A percentile compares a stretch with the other conserved stretches of the same genome.
These are phyloP conservation scores for Melanotaenia boesemani DNA, from an alignment of 2,797 vertebrate species.

Conservation along the genomic window DNA sequence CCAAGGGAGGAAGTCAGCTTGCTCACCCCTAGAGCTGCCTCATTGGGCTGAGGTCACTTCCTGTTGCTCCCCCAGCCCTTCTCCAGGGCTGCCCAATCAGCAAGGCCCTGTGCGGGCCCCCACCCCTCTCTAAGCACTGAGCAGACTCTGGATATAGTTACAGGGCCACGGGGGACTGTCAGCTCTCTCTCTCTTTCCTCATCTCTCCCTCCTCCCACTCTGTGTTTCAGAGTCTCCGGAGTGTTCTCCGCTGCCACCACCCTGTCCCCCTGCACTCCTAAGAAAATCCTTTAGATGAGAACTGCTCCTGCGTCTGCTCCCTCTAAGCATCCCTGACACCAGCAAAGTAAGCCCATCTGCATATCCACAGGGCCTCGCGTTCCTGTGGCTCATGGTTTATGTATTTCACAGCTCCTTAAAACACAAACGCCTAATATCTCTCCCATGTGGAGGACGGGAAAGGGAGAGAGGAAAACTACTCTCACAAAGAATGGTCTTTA, in stretches of 20 bases:
- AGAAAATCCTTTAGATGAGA: conserved; percentile 94
- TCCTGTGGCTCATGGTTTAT: conserved; percentile 99
- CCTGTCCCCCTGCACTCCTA: conserved; percentile 86
- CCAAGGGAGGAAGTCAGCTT: conserved; percentile 95
- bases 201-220: conserved; percentile 62
- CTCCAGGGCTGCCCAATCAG: conserved; percentile 94
- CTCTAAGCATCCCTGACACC: conserved; percentile 96
- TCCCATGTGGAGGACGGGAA: conserved; percentile 89
- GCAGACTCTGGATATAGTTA: conserved; percentile 97
- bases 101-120: conserved; percentile 85
- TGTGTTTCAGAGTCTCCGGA: conserved; percentile 77
- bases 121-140: conserved; percentile 84
- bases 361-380: conserved; percentile 97
- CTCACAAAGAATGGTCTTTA: conserved; percentile 73
- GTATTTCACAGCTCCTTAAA: conserved; percentile 99
- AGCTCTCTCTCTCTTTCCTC: conserved; percentile 60
- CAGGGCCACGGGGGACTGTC: conserved; percentile 92
- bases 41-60: conserved; percentile 96
- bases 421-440: conserved; percentile 98
- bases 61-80: conserved; percentile 92
- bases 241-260: conserved; percentile 80
- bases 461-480: conserved; percentile 62
- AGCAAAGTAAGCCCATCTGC: conserved; percentile 98
- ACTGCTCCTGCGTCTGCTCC: conserved; percentile 83
- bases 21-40: conserved; percentile 92